phyloP scores from a whole-genome alignment of 2,797 vertebrate genomes.

The Platyrinchus mystaceus region DNA sequence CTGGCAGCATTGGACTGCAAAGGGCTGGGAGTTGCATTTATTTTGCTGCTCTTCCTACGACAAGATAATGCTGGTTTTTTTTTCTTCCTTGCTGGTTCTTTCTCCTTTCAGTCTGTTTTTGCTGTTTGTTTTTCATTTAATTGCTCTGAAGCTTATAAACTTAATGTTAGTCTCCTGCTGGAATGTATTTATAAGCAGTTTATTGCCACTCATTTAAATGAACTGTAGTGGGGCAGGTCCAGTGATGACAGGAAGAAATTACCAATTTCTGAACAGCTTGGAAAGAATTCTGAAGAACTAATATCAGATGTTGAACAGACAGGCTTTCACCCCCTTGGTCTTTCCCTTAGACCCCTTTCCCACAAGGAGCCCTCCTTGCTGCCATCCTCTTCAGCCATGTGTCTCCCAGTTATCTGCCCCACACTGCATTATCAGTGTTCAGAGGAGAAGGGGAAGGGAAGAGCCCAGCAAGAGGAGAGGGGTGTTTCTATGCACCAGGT shows the following conservation, averaged over 20 bases:
- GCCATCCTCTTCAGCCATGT: rapidly evolving
- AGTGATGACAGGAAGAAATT: background rate
- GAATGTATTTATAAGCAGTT: background rate
- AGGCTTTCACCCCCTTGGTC: background rate
- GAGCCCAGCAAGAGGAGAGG: background rate
- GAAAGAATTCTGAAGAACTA: background rate
- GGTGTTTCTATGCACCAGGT: background rate
- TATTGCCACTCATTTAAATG: background rate
- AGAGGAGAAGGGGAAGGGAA: background rate
- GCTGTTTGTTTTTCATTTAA: background rate
- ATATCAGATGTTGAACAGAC: background rate
- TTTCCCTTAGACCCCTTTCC: background rate
- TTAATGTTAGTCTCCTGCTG: background rate
- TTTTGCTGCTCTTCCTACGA: background rate
- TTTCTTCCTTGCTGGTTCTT: background rate
- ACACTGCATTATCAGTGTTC: background rate
- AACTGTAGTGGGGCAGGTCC: rapidly evolving
- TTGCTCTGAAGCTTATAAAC: background rate
- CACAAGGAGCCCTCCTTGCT: rapidly evolving
- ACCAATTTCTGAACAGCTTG: background rate
- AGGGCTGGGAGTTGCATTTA: background rate
- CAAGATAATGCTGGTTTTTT: too few species aligned
- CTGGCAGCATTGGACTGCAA: rapidly evolving
- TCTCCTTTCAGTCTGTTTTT: background rate
- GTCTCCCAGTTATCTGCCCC: too few species aligned